phyloP scores from a whole-genome alignment of 2,888 invertebrate species.

The Stenurella melanura region DNA sequence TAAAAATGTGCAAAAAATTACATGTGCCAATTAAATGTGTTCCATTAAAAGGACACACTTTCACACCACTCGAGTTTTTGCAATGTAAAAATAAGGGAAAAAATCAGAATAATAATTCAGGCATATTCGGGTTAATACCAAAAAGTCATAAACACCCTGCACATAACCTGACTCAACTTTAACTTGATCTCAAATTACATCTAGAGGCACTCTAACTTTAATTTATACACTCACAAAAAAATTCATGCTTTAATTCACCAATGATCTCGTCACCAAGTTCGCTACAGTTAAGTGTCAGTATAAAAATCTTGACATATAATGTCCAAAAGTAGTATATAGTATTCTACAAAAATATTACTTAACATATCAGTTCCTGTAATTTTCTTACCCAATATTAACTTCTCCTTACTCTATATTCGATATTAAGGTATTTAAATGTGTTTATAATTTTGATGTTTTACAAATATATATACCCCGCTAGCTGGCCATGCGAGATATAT shows the following conservation, averaged over 20 bases:
- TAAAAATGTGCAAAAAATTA: too few relatives aligned
- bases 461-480: too few relatives aligned
- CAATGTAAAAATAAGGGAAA: too few relatives aligned
- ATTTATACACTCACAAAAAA: neutral
- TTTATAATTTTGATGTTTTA: neutral
- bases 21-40: too few relatives aligned
- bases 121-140: too few relatives aligned
- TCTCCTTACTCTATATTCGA: neutral
- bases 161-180: neutral
- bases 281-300: conserved; percentile 2
- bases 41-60: too few relatives aligned
- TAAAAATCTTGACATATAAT: conserved; percentile 26
- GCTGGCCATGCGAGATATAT: too few relatives aligned
- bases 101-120: too few relatives aligned
- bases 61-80: too few relatives aligned
- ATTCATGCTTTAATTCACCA: neutral
- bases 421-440: neutral
- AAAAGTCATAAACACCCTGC: too few relatives aligned
- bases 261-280: neutral
- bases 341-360: conserved; percentile 20
- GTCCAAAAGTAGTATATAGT: conserved; percentile 5
- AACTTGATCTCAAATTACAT: neutral
- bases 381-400: conserved; percentile 8
- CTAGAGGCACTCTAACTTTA: neutral
- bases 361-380: conserved; percentile 18